Evolutionary conservation across 2,797 vertebrate species (phyloP).

Genomic region (Rhinella marina): DNA sequence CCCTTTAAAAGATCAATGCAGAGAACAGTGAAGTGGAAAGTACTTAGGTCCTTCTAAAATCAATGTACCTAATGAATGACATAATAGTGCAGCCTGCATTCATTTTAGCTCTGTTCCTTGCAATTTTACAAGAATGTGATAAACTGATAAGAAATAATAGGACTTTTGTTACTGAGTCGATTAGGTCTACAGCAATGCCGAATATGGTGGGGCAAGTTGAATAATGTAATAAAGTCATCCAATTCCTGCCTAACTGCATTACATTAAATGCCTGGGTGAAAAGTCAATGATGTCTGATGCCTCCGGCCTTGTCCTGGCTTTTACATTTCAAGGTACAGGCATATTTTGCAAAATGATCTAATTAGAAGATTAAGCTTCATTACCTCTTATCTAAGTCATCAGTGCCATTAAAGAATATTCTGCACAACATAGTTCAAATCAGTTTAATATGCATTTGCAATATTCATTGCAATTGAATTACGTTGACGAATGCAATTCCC

Average conservation of each 20-base stretch:
- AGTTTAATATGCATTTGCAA: constrained; percentile 32
- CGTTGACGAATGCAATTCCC: constrained; percentile 37
- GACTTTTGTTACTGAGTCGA: constrained; percentile 28
- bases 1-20: not conserved
- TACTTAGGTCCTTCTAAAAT: not conserved
- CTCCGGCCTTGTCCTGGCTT: constrained; percentile 16
- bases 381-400: constrained; percentile 45
- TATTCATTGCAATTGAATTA: constrained; percentile 42
- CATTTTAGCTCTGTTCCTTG: constrained; percentile 31
- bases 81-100: not conserved
- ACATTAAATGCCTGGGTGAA: constrained; percentile 38
- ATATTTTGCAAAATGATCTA: constrained; percentile 30
- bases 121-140: constrained; percentile 44
- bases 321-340: constrained; percentile 48
- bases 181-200: constrained; percentile 34
- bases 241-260: constrained; percentile 47
- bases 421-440: constrained; percentile 35
- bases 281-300: constrained; percentile 31
- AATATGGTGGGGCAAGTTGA: constrained; percentile 20
- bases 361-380: constrained; percentile 35
- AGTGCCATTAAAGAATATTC: constrained; percentile 37
- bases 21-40: not conserved
- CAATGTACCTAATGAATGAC: constrained; percentile 13
- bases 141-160: constrained; percentile 49
- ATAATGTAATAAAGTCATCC: constrained; percentile 52